Evolutionary conservation across 2,797 vertebrate species (phyloP), one percentile per base, ranked within the genome.

Genomic region (Adrianichthys oophorus): DNA sequence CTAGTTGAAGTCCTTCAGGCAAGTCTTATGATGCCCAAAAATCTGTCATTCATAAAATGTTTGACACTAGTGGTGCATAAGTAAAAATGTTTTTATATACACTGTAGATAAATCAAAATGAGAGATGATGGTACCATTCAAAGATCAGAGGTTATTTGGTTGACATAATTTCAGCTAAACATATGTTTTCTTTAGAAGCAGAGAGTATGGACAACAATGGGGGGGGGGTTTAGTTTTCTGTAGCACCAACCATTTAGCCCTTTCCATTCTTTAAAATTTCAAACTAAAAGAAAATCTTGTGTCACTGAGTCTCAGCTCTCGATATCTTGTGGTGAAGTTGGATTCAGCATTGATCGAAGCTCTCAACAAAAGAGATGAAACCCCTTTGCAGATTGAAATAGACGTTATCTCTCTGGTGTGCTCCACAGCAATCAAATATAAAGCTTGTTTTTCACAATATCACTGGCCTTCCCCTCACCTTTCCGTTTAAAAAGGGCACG

Each of bases 371-470:
- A 46, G 80, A 77, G 80, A 78, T 78, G 68, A 83, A 85, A 86
- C 85, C 78, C 74, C 68, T 74, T 72, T 56, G 72, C 66, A 49
- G 65, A 67, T 64, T 43, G 67, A 72, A 74, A 81, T 72, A 86
- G 79, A 80, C 72, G 66, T 76, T 75, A 77, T 67, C 80, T 79
- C 83, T 84, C 70, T 67, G 68, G 74, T 24, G 70, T 49, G 73
- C 71, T 72, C 70, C 74, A 48, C 70, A 74, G 83, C 77, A 85
- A 87, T 90, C 84, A 87, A 85, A 84, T 81, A 81, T 66, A 80
- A 75, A 81, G 75, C 79, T 85, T 78, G 84, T 87, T 91, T 86
- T 88, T 78, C 67, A 79, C 80, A 79, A 76, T 72, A 74, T 80
- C 68, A 32, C 67, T 69, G 64, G 72, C 75, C 64, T 50, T 64